Evolutionary conservation across 2,888 invertebrate species (phyloP).

Genomic region (Mactromeris polynyma): DNA sequence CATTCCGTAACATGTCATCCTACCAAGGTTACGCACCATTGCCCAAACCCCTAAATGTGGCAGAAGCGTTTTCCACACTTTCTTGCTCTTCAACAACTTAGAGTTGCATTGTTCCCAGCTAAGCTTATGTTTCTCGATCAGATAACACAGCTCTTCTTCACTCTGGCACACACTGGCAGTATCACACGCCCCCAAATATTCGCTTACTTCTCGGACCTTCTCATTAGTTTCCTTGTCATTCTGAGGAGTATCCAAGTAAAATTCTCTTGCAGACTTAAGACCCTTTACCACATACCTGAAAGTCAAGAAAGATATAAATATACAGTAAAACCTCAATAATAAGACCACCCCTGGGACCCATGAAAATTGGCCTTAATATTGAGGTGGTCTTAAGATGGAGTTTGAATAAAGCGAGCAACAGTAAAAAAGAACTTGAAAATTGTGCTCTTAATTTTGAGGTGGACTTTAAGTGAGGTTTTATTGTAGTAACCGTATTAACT

Average conservation of each 20-base stretch:
- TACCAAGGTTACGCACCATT: conserved; percentile 85
- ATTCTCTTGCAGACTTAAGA: conserved; percentile 74
- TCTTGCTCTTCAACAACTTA: conserved; percentile 90
- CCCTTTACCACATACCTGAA: conserved; percentile 79
- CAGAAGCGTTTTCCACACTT: conserved; percentile 88
- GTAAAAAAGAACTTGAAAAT: too few species aligned
- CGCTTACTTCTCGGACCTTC: conserved; percentile 31
- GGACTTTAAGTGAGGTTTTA: too few species aligned
- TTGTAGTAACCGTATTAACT: too few species aligned
- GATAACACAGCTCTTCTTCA: conserved; percentile 70
- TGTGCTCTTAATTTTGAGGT: too few species aligned
- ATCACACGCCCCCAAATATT: conserved; percentile 80
- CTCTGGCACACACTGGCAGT: conserved; percentile 72
- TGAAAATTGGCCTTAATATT: too few species aligned
- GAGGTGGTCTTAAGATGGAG: too few species aligned
- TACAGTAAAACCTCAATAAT: too few species aligned
- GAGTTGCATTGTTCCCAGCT: conserved; percentile 91
- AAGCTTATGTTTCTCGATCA: conserved; percentile 88
- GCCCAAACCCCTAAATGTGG: conserved; percentile 87
- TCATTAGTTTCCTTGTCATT: conserved; percentile 24
- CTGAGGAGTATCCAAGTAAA: conserved; percentile 61
- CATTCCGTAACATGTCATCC: conserved; percentile 65
- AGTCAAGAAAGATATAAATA: neutral
- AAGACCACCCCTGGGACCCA: too few species aligned
- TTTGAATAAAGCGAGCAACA: too few species aligned